Conservation (phyloP, 2,888 invertebrate species). For the Pachymerium ferrugineum region DNA sequence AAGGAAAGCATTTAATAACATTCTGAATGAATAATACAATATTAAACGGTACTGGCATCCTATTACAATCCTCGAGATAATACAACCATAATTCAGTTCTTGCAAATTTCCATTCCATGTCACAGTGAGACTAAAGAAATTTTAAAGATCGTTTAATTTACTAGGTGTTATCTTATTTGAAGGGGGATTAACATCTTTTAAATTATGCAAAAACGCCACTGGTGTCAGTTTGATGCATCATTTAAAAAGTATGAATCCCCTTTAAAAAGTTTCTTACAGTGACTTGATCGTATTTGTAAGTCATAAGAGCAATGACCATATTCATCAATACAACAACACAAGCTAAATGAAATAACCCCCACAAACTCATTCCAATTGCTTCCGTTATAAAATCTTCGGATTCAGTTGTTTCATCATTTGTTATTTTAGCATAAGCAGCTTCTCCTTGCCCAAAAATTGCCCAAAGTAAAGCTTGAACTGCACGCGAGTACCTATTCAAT, state of each 20-base stretch:
- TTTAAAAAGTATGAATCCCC: too few relatives aligned
- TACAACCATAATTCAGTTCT: constrained; percentile 67
- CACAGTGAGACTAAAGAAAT: constrained; percentile 51
- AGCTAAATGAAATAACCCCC: constrained; percentile 60
- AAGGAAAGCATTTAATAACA: background rate
- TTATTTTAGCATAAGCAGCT: constrained; percentile 44
- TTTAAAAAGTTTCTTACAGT: constrained; percentile 12
- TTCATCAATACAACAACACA: constrained; percentile 67
- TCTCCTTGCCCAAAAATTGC: constrained; percentile 62
- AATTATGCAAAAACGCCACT: too few relatives aligned
- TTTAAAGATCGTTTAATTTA: too few relatives aligned
- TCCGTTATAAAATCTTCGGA: constrained; percentile 59
- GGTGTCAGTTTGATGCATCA: too few relatives aligned
- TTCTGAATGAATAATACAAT: constrained; percentile 48
- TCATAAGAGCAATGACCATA: constrained; percentile 70
- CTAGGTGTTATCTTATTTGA: too few relatives aligned
- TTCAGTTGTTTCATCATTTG: constrained; percentile 42
- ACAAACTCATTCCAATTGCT: constrained; percentile 61
- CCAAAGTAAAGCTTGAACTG: constrained; percentile 64
- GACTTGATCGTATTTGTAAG: constrained; percentile 66
- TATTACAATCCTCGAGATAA: constrained; percentile 47
- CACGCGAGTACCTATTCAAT: constrained; percentile 54
- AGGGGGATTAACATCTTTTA: too few relatives aligned
- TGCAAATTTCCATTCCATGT: constrained; percentile 71
- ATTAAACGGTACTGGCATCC: constrained; percentile 66